These are phyloP conservation scores for Procambarus virginalis DNA, from an alignment of 1,140 invertebrate genomes.

Conservation along the genomic window DNA sequence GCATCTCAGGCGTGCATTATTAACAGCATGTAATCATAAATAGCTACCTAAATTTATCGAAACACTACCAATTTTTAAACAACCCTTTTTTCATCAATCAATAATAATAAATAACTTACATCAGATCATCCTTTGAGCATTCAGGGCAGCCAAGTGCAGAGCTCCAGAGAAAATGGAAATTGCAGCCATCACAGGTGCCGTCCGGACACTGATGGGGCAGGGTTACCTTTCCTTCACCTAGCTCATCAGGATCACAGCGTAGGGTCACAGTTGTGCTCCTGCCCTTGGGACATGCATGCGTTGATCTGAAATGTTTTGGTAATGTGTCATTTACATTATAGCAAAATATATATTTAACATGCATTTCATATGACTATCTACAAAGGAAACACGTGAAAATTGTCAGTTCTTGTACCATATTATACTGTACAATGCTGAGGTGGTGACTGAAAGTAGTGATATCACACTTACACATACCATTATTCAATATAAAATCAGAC, in stretches of 20 bases:
- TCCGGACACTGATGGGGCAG: conserved; percentile 78
- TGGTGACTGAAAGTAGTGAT: no score
- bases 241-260: conserved; percentile 74
- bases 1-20: no score
- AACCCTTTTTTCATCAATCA: no score
- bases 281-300: conserved; percentile 77
- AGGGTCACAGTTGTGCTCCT: conserved; percentile 77
- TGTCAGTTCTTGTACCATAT: no score
- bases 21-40: no score
- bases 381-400: no score
- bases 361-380: no score
- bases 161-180: conserved; percentile 79
- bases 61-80: no score
- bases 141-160: conserved; percentile 77
- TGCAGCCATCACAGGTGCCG: conserved; percentile 81
- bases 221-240: conserved; percentile 73
- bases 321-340: background rate
- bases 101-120: conserved; percentile 70
- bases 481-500: no score
- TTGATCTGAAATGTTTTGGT: conserved; percentile 73
- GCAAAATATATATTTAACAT: background rate
- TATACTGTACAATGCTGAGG: no score
- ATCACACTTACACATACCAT: no score
- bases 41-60: no score
- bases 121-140: conserved; percentile 76